phyloP scores from a whole-genome alignment of 2,888 invertebrate genomes.

The Athrips mouffetella region DNA sequence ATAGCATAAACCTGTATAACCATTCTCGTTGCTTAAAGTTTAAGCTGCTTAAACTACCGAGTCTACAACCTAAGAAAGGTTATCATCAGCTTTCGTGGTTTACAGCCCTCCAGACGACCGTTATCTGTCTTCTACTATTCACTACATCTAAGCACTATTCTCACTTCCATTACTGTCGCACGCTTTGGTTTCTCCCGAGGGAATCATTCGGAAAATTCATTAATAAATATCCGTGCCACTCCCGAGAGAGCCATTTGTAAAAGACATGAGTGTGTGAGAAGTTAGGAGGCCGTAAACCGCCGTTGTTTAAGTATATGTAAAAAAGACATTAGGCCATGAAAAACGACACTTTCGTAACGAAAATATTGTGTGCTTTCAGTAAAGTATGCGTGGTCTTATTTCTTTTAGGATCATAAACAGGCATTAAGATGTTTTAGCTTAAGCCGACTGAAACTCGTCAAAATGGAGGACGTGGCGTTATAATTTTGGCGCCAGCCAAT shows the following conservation, averaged over 20 bases:
- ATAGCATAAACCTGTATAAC: too few species aligned
- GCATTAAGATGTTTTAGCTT: neutral
- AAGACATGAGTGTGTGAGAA: slow-evolving; percentile 23
- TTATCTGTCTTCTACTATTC: slow-evolving; percentile 38
- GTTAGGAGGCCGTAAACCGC: slow-evolving; percentile 6
- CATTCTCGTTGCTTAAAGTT: too few species aligned
- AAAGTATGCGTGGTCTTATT: slow-evolving; percentile 26
- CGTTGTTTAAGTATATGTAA: slow-evolving; percentile 19
- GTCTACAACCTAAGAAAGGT: neutral
- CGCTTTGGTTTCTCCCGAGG: slow-evolving; percentile 37
- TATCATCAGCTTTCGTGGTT: slow-evolving; percentile 33
- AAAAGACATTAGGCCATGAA: slow-evolving; percentile 20
- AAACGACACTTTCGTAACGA: slow-evolving; percentile 23
- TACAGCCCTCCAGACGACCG: slow-evolving; percentile 41
- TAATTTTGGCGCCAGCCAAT: too few species aligned
- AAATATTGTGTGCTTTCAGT: slow-evolving; percentile 19
- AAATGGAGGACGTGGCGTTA: too few species aligned
- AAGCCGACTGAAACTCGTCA: too few species aligned
- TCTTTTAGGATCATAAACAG: slow-evolving; percentile 30
- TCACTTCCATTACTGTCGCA: slow-evolving; percentile 50
- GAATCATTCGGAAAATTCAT: slow-evolving; percentile 45
- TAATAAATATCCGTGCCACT: slow-evolving; percentile 47
- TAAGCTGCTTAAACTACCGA: too few species aligned
- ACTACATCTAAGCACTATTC: slow-evolving; percentile 49
- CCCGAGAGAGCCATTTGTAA: slow-evolving; percentile 33